phyloP scores from a whole-genome alignment of 2,113 vertebrate species.

The Lathamus discolor region DNA sequence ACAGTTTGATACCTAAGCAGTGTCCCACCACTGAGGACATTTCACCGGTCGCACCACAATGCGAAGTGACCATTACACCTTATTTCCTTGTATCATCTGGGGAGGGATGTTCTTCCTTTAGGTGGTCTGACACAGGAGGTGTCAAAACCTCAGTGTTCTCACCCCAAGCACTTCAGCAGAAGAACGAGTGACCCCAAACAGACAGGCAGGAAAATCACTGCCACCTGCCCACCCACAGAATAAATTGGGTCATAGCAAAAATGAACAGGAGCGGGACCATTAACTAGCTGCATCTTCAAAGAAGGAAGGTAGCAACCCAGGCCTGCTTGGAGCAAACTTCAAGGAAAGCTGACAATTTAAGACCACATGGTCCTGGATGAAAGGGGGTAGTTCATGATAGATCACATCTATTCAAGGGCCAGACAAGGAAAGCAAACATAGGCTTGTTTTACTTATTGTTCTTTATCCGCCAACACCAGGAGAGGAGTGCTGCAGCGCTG shows the following conservation, averaged over 20 bases:
- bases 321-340: not conserved
- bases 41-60: not conserved
- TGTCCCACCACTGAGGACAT: not conserved
- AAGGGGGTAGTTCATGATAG: not conserved
- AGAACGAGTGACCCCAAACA: not conserved
- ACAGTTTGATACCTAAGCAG: not conserved
- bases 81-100: not conserved
- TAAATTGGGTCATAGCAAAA: not conserved
- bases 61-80: not conserved
- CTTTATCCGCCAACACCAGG: slow-evolving; percentile 29
- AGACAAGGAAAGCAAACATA: slow-evolving; percentile 57
- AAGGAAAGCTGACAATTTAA: not conserved
- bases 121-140: not conserved
- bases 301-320: not conserved
- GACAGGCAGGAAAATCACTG: not conserved
- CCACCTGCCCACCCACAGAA: not conserved
- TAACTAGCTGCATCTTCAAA: not conserved
- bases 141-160: not conserved
- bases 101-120: not conserved
- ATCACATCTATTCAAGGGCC: slow-evolving; percentile 33
- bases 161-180: not conserved
- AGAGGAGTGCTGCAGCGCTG: slow-evolving; percentile 25
- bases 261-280: not conserved
- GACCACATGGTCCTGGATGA: not conserved
- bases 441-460: slow-evolving; percentile 38